Base-by-base conservation (phyloP, 2,888 invertebrate genomes). In the Parapristionchus giblindavisi region DNA sequence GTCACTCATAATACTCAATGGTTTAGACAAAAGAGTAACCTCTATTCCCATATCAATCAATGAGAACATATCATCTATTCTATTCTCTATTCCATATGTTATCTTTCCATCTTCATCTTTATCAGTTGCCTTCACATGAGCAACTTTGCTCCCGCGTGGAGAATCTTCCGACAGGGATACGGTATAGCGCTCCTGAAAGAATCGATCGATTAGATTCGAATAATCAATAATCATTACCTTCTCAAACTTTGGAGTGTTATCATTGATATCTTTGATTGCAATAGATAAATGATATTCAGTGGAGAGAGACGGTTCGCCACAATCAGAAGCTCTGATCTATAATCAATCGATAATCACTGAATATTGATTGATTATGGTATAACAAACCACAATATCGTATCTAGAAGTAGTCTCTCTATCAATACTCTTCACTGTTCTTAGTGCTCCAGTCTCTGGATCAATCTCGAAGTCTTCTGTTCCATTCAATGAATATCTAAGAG, bases 391-490 rank as follows among this genome's bases (percentile, higher is more conserved):
- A 71, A 98, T 89, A 80, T 93, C 93, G 87, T 97, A 97, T 6
- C 92, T 91, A 0, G 94, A 92, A 0, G 93, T 93, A 0, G 93
- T 93, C 89, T 99, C 99, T 40, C 98, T 91, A 88, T 99, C 99
- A 77, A 99, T 88, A 0, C 92, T 92, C 88, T 94, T 94, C 77
- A 94, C 93, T 0, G 95, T 96, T 75, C 96, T 90, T 21, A 99
- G 92, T 0, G 95, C 93, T 0, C 98, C 98, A 0, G 94, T 94
- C 0, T 94, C 93, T 0, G 94, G 92, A 89, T 98, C 97, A 24
- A 98, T 93, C 0, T 93, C 93, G 88, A 98, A 98, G 0, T 95
- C 81, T 56, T 78, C 79, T 0, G 79, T 88, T 87, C 77, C 87
- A 87, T 73, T 85, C 38, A 83, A 36, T 1, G 79, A 77, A 54